phyloP scores from a whole-genome alignment of 2,797 vertebrate species.

The Nyctibius grandis region DNA sequence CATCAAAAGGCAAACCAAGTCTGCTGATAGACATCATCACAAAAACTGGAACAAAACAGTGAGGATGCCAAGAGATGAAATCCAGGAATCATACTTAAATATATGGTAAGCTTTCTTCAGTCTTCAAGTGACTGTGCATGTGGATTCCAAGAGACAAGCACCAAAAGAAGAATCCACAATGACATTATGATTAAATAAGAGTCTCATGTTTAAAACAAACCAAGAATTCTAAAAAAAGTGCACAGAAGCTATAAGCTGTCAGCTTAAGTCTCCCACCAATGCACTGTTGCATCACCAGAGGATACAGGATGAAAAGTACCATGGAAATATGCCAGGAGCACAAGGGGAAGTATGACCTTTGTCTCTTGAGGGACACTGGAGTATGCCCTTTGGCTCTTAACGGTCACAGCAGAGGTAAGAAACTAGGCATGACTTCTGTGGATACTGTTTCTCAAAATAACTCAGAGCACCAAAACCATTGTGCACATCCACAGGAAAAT shows the following conservation, averaged over 20 bases:
- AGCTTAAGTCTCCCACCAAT: neutral
- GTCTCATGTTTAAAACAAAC: neutral
- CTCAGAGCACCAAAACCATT: neutral
- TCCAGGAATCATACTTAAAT: neutral
- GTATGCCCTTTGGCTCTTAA: neutral
- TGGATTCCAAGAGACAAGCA: neutral
- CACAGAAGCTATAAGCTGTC: neutral
- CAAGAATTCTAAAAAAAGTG: neutral
- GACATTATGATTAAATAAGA: neutral
- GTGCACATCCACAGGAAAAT: neutral
- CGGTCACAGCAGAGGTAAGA: neutral
- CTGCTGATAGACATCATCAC: neutral
- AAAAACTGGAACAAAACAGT: neutral
- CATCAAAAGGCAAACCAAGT: neutral
- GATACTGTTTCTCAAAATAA: neutral
- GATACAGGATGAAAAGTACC: neutral
- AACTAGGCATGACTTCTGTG: neutral
- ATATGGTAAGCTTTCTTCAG: neutral
- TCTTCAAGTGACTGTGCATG: neutral
- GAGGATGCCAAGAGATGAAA: neutral
- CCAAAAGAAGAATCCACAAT: neutral
- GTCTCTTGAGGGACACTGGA: neutral
- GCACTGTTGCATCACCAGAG: neutral
- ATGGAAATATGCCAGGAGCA: neutral
- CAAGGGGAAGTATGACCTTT: neutral